Evolutionary conservation across 2,797 vertebrate genomes (phyloP), one percentile per base, ranked within the genome.

Genomic region (Paguma larvata): DNA sequence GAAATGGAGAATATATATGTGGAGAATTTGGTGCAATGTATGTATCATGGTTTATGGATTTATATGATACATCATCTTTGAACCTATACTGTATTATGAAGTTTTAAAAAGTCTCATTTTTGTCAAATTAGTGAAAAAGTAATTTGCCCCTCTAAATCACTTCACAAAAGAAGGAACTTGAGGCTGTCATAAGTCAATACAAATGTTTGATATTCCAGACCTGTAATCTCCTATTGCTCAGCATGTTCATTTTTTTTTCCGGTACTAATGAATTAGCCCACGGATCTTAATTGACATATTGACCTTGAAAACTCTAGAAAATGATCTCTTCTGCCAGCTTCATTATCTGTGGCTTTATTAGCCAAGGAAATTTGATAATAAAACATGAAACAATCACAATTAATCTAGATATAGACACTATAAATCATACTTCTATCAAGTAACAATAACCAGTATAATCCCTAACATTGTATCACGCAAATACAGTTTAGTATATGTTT

Each of bases 301-400:
- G 97, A 98, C 98, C 97, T 98, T 98, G 97, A 98, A 98, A 97
- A 92, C 85, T 77, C 87, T 85, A 97, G 77, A 70, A 97, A 98
- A 97, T 85, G 85, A 89, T 98, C 56, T 89, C 83, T 56, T 97
- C 95, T 97, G 56, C 79, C 80, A 93, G 48, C 59, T 97, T 98
- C 62, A 97, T 98, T 98, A 96, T 94, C 86, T 97, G n/a, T 97
- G 75, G 27, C 62, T 96, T 98, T 95, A 92, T 98, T 97, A 98
- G 73, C 70, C 85, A 89, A 95, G 75, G 32, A 96, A 94, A 97
- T 97, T 86, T 98, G 93, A 94, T 90, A 97, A 91, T 94, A 97
- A 97, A 98, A 80, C 23, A 75, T 97, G 96, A 98, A 96, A 62
- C 62, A 96, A 83, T 93, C 70, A 77, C 97, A 98, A 98, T 97